Conservation (phyloP, 2,888 invertebrate species). For the Apamea sordens region DNA sequence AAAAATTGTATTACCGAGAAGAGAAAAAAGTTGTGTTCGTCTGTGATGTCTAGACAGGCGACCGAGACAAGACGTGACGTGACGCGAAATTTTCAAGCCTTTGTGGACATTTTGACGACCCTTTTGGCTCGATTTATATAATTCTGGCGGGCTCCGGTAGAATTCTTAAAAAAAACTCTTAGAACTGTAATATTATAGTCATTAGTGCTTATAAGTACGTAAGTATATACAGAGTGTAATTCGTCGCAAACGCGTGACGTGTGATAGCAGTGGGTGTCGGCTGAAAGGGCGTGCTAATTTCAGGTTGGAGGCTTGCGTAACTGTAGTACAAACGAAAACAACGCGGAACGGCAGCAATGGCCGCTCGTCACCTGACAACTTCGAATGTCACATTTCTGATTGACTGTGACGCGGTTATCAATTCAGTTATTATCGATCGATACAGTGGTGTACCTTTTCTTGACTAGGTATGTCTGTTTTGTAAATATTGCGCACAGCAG, state of each 20-base stretch:
- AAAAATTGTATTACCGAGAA: conserved; percentile 88
- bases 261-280: conserved; percentile 71
- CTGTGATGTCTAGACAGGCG: conserved; percentile 85
- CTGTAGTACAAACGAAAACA: conserved; percentile 78
- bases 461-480: conserved; percentile 7
- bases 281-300: conserved; percentile 79
- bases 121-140: conserved; percentile 59
- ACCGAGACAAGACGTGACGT: conserved; percentile 83
- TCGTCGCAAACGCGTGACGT: conserved; percentile 69
- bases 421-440: conserved; percentile 32
- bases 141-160: conserved; percentile 20
- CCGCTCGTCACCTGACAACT: conserved; percentile 63
- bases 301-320: conserved; percentile 75
- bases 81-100: conserved; percentile 74
- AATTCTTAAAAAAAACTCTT: conserved; percentile 9
- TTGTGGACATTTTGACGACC: conserved; percentile 64
- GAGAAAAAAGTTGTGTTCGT: conserved; percentile 81
- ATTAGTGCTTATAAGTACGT: conserved; percentile 39
- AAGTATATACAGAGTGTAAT: conserved; percentile 51
- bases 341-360: conserved; percentile 74
- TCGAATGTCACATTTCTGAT: conserved; percentile 65
- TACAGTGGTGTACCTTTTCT: conserved; percentile 5
- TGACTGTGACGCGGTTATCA: conserved; percentile 61
- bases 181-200: conserved; percentile 19
- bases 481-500: conserved; percentile 1